Base-by-base conservation (phyloP, 2,797 vertebrate genomes). In the Acrossocheilus fasciatus region DNA sequence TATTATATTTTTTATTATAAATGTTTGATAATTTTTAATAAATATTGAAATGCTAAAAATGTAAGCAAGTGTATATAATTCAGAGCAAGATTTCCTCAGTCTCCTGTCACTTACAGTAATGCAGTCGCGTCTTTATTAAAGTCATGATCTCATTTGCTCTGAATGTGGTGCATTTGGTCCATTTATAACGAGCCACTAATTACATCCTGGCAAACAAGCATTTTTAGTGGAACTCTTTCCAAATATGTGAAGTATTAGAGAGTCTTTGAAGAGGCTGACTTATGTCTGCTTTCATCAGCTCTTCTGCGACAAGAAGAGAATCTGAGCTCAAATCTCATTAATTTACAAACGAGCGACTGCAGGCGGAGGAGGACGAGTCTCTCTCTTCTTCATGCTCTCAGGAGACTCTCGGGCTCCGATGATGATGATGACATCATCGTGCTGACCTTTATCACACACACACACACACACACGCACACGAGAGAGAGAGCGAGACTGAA, bases 381-480 rank as follows among this genome's bases (percentile, higher is more conserved):
- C 23, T 73, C 43, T 45, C 70, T 52, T 72, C 69, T 26, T 74
- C n/a, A 34, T 52, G 15, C 47, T 75, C 73, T 75, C 45, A 75
- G 73, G 73, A 34, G 73, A 52, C 73, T 30, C 73, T 75, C 45
- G 1, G 9, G 1, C 47, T 52, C 47, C 34, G 47, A 76, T 50
- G 47, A 50, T 50, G 47, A 50, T 47, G 45, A 50, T 20, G 45
- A 52, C 36, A 30, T 36, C 26, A 52, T 76, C 30, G 10, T 52
- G 45, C 26, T 76, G 73, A 34, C 47, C 47, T 52, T 76, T 76
- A 52, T 52, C 45, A 75, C 69, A 12, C 43, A 74, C 72, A 47
- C 69, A 45, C 43, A 14, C 41, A 11, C 43, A 45, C 39, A 41
- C 36, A 36, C 34, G 41, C 26, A 26, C 26, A 26, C 26, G 41